Base-by-base conservation (phyloP, 2,888 invertebrate genomes). In the Lepetodrilus schrolli region DNA sequence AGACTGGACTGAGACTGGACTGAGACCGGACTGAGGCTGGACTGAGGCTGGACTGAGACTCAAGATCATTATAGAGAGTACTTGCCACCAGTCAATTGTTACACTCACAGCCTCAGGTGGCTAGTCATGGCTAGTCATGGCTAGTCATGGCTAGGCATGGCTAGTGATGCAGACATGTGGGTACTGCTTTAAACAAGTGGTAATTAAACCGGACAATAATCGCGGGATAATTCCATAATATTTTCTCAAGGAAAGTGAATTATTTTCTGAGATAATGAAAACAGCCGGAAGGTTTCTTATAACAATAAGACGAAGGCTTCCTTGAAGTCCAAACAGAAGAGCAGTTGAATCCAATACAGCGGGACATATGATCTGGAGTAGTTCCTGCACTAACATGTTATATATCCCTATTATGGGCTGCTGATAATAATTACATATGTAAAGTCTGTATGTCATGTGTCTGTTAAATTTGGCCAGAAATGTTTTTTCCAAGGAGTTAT, bases 231-330 rank as follows among this genome's bases (percentile, higher is more conserved):
- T 43, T 13, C 43, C 17, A 17, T 43, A 43, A 43, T 43, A 43
- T 43, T 43, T 43, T 30, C 58, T 58, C 30, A 30, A 58, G 34
- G 58, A 58, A 58, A 58, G 30, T 26, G 58, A 58, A 58, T 58
- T 58, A 58, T 58, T 58, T 58, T 58, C 43, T 43, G 13, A 26
- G 34, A 58, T 58, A 58, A 58, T 34, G 26, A 58, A 58, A 26
- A 58, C 58, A 30, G 34, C 58, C 13, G 58, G 58, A 34, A 26
- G 30, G n/a, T 34, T 17, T 13, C 30, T 58, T 58, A 58, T 58
- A 26, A 23, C 26, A 58, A 58, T 58, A 58, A 30, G 30, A 58
- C 17, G 13, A 26, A 30, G 30, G 30, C 26, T 58, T 23, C 58
- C 26, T 17, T 30, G 58, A 58, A 48, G 21, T 34, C 30, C 26